Evolutionary conservation across 2,888 invertebrate genomes (phyloP).

Genomic region (Stenotaenia linearis): DNA sequence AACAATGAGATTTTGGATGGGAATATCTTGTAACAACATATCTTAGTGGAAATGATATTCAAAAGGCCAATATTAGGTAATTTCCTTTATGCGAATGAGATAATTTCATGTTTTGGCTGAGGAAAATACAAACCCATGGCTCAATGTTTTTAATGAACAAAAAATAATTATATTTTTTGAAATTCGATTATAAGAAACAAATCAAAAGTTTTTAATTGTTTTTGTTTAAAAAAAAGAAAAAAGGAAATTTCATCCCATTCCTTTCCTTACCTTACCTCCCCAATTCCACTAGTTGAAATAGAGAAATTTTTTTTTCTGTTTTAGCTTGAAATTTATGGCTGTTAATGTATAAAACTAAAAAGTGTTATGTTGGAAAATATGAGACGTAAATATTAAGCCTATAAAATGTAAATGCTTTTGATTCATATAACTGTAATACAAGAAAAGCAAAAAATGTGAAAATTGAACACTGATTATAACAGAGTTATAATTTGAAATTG

Average conservation of each 20-base stretch:
- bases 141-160: not conserved
- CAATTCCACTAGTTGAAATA: no score
- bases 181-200: not conserved
- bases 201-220: not conserved
- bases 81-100: no score
- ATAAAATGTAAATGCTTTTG: not conserved
- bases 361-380: not conserved
- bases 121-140: not conserved
- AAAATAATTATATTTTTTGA: slow-evolving; percentile 1
- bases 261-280: not conserved
- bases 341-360: not conserved
- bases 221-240: no score
- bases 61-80: no score
- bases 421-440: not conserved
- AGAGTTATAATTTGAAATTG: not conserved
- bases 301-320: not conserved
- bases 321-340: slow-evolving; percentile 5
- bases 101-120: not conserved
- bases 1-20: no score
- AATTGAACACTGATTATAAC: not conserved
- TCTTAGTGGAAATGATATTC: no score
- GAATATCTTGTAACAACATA: no score
- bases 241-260: not conserved
- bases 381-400: not conserved
- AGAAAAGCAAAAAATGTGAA: not conserved